phyloP scores from a whole-genome alignment of 53 echinoderm and acorn worm genomes.

The Temnopleurus reevesii region DNA sequence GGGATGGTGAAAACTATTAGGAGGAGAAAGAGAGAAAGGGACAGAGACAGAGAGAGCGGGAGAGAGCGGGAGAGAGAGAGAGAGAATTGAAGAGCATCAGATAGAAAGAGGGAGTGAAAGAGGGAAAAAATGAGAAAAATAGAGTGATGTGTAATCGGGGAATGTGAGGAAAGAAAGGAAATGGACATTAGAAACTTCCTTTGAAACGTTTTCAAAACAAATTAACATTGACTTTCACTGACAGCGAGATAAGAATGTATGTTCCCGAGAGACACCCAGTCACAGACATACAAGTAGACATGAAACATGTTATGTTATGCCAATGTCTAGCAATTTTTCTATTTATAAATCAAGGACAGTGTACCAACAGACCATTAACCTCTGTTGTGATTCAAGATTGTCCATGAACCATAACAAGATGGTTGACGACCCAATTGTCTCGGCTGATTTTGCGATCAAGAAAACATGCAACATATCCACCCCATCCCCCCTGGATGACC shows the following conservation, averaged over 20 bases:
- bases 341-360: too few relatives aligned
- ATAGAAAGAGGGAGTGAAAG: neutral
- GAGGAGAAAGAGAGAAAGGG: too few relatives aligned
- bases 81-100: neutral
- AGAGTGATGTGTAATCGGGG: too few relatives aligned
- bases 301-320: neutral
- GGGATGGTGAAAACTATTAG: too few relatives aligned
- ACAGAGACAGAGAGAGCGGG: too few relatives aligned
- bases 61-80: neutral
- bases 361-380: too few relatives aligned
- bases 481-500: too few relatives aligned
- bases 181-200: neutral
- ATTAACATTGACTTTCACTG: neutral
- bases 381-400: too few relatives aligned
- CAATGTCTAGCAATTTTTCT: neutral
- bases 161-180: neutral
- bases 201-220: constrained; percentile 8
- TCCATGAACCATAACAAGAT: too few relatives aligned
- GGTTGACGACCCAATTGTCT: too few relatives aligned
- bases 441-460: too few relatives aligned
- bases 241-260: neutral
- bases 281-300: neutral
- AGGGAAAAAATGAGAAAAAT: neutral
- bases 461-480: too few relatives aligned
- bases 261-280: neutral